Conservation (phyloP, 2,888 invertebrate species). For the Tenthredo scrophulariae region DNA sequence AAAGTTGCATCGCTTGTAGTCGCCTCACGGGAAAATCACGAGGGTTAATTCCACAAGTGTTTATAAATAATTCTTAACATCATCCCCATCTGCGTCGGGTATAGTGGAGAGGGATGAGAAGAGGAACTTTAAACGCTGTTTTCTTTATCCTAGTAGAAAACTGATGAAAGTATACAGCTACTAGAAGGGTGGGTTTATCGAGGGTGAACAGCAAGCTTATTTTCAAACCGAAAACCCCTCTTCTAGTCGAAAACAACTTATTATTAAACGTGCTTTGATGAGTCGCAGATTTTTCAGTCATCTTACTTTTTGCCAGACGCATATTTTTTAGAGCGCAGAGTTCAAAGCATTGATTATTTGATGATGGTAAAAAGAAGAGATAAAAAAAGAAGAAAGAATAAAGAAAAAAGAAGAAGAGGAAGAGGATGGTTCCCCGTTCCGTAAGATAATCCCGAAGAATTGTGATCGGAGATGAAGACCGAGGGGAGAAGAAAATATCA, state of each 20-base stretch:
- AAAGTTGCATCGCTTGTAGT: constrained; percentile 6
- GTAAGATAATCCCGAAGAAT: constrained; percentile 33
- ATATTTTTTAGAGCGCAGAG: background rate
- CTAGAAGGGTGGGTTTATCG: background rate
- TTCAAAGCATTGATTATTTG: constrained; percentile 34
- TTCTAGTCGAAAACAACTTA: constrained; percentile 13
- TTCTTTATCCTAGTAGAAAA: constrained; percentile 6
- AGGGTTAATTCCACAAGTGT: background rate
- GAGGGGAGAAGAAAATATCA: constrained; percentile 48
- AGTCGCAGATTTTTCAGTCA: constrained; percentile 21
- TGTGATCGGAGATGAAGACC: constrained; percentile 51
- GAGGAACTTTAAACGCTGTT: background rate
- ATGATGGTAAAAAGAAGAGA: constrained; percentile 47
- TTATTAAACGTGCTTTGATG: background rate
- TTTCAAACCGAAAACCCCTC: background rate
- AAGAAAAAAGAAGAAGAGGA: constrained; percentile 52
- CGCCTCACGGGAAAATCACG: background rate
- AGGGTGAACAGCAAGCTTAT: background rate
- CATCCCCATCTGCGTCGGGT: background rate
- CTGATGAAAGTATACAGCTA: background rate
- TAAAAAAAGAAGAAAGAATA: constrained; percentile 35
- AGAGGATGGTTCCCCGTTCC: constrained; percentile 51
- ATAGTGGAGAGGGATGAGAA: background rate
- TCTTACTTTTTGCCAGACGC: background rate
- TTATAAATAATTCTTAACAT: constrained; percentile 17